Conservation (phyloP, 1,140 invertebrate species). For the Bombus cullumanus region DNA sequence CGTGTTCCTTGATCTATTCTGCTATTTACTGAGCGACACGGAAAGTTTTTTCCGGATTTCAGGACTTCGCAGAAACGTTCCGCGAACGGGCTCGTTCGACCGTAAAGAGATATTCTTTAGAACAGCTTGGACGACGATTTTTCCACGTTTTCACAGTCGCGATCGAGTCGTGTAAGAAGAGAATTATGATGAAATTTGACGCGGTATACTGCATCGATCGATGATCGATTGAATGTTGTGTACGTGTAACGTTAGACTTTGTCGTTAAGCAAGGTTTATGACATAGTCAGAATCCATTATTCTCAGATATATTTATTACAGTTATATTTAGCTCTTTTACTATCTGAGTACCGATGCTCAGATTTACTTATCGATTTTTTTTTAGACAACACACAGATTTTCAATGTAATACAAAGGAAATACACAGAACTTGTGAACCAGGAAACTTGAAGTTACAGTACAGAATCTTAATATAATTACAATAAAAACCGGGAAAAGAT, state of each 20-base stretch:
- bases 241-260: not conserved
- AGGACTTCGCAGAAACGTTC: conserved; percentile 1
- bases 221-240: not conserved
- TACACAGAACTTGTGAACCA: no score
- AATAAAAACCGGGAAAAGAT: not conserved
- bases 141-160: not conserved
- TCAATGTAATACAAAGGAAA: not conserved
- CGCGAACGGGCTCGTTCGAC: not conserved
- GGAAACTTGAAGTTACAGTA: not conserved
- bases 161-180: no score
- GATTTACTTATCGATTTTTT: no score
- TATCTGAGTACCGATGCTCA: not conserved
- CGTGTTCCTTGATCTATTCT: not conserved
- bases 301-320: not conserved
- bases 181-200: not conserved
- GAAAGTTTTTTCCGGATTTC: not conserved
- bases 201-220: not conserved
- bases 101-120: conserved; percentile 28
- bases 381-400: not conserved
- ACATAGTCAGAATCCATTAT: not conserved
- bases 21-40: not conserved
- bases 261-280: not conserved
- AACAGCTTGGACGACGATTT: not conserved
- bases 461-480: not conserved
- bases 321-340: not conserved